Evolutionary conservation across 2,888 invertebrate genomes (phyloP), one percentile per base, ranked within the genome.

Genomic region (Scaptomyza cyrtandrae): DNA sequence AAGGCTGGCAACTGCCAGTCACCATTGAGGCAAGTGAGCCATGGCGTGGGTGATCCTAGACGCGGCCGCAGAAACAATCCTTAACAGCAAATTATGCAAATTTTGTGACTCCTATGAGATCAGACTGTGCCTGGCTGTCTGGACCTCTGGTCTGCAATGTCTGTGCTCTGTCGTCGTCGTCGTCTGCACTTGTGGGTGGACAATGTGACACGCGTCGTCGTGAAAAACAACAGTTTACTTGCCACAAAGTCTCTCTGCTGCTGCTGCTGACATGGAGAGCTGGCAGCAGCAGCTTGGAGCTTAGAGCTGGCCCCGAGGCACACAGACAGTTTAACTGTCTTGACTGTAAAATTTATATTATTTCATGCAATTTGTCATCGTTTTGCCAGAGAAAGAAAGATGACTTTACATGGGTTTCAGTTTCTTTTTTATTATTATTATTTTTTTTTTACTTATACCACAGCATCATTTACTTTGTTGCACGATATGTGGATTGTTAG

Each of bases 171-270:
- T 71, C 71, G 44, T 29, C 19, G 49, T 73, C 80, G 86, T 76
- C 75, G 86, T 82, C 80, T 82, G 86, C 78, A 69, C 68, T 88
- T 85, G 85, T 85, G 85, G 85, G 85, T 89, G 85, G 85, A 85
- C 85, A 87, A 87, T 87, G 88, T 85, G 85, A 85, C 89, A 85
- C 89, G 89, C 85, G 89, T 89, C 86, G 88, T 89, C 86, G 88
- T 83, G 88, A 83, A 83, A 83, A 89, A 85, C 87, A 86, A 85
- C 85, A 85, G 89, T 85, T 85, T 87, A 85, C 88, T 83, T 73
- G 86, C 75, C 63, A 80, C 85, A 81, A 65, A 67, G 68, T 68
- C 71, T 61, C 14, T 14, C 52, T 70, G 71, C 56, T 70, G 63
- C 53, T 45, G 48, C 29, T 14, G 39, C 39, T 39, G 24, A 24